Evolutionary conservation across 1,140 invertebrate species (phyloP), one percentile per base, ranked within the genome.

Genomic region (Goniozus legneri): DNA sequence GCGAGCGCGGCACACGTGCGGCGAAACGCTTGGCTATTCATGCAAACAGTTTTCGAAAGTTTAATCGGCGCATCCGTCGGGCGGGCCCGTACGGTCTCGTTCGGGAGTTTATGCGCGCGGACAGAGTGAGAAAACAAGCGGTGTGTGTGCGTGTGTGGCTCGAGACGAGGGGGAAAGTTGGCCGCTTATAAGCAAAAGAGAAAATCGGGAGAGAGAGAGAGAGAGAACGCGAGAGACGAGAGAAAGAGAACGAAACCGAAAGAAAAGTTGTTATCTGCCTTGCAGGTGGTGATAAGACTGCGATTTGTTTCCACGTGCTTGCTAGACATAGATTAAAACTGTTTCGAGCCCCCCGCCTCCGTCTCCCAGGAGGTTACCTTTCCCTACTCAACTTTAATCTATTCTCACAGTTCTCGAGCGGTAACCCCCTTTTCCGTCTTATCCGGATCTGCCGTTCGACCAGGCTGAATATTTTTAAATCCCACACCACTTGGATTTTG

Each of bases 41-140:
- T 68, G 66, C 65, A 66, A 69, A 69, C 64, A 63, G 66, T 69
- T 69, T 69, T 69, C 63, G 65, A 65, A 69, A 69, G 65, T 67
- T 69, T 69, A 65, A 69, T 69, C 65, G 63, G 58, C 57, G 65
- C 63, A 62, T 67, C 62, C 64, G 58, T 57, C 54, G 52, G 60
- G 30, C 47, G 54, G 49, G 51, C 46, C 27, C 50, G 57, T 58
- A 57, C 52, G 52, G 47, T 49, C n/a, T n/a, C 55, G 52, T 52
- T 39, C 57, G 58, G 52, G 52, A 60, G 58, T 63, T 62, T 56
- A 66, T 54, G 58, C 8, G 22, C 8, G 8, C n/a, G 8, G n/a
- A 32, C 24, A 27, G 18, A 14, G 32, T 18, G 37, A 50, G 33
- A 45, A 38, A 36, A 24, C 42, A 38, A 15, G 4, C 8, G 31